Conservation (phyloP, 2,797 vertebrate species). For the Neosilurus hyrtlii region DNA sequence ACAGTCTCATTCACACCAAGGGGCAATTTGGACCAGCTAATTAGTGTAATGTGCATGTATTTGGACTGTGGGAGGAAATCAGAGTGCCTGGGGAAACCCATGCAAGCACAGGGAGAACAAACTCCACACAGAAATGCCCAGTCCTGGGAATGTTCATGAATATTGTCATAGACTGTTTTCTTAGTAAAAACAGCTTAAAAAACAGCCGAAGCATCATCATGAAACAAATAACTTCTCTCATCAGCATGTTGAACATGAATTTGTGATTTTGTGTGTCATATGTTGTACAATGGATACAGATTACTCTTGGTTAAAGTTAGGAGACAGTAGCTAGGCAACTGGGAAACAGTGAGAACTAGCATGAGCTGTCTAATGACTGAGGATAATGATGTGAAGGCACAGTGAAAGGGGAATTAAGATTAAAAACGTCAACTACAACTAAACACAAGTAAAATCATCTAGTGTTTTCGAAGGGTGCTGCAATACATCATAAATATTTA, state of each 20-base stretch:
- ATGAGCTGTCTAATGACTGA: not conserved
- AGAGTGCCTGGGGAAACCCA: too few relatives aligned
- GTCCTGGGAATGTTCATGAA: not conserved
- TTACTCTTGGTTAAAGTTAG: not conserved
- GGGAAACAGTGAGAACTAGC: not conserved
- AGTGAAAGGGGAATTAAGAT: not conserved
- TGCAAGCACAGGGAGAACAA: too few relatives aligned
- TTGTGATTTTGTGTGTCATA: not conserved
- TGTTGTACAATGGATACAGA: not conserved
- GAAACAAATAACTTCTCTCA: not conserved
- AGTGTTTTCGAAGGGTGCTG: too few relatives aligned
- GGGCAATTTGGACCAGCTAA: too few relatives aligned
- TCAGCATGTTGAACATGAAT: not conserved
- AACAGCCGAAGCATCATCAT: not conserved
- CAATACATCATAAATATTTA: too few relatives aligned
- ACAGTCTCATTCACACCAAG: too few relatives aligned
- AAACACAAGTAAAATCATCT: too few relatives aligned
- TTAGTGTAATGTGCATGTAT: too few relatives aligned
- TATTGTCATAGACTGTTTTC: not conserved
- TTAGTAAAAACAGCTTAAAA: not conserved
- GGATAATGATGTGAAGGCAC: not conserved
- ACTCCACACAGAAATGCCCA: too few relatives aligned
- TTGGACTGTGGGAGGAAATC: too few relatives aligned
- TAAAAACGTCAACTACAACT: not conserved
- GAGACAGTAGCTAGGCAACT: conserved; percentile 4